Evolutionary conservation across 2,888 invertebrate genomes (phyloP), one percentile per base, ranked within the genome.

Genomic region (Pachliopta kotzebuea): DNA sequence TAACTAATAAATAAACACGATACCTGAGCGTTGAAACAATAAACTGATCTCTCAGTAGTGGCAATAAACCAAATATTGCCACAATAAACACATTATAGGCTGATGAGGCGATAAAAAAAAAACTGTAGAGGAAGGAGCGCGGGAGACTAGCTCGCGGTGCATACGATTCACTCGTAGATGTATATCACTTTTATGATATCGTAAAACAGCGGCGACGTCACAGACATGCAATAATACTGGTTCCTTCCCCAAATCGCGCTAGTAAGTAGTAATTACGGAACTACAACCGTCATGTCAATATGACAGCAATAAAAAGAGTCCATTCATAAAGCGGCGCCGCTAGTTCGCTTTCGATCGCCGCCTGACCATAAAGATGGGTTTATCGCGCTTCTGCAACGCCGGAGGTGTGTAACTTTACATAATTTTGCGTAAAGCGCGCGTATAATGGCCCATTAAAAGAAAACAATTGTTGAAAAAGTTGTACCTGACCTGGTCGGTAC

Each of bases 391-490:
- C 83, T 81, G 86, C 89, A 86, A 88, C 86, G 82, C 83, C 84
- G 83, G 85, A 89, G 86, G 90, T 21, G 37, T 90, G 90, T 89
- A 90, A 85, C 88, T 86, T 89, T 86, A 90, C 88, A 90, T 90
- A 88, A 88, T 90, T 90, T 90, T 90, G 89, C 90, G 88, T 89
- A 89, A 89, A 90, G 87, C 88, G 82, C 84, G 85, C 83, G 88
- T 88, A 89, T 90, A 89, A 91, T 89, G 88, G 89, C 80, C 90
- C 87, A 90, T 91, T 90, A 90, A 90, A 90, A 85, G 85, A 87
- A 90, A 90, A 91, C 90, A 90, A 90, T 91, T 90, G 90, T 90
- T 90, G 84, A 90, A 91, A 91, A 91, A 90, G 88, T 91, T 89
- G 89, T 88, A 90, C 85, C 89, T 86, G 87, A 21, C 87, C 45